Evolutionary conservation across 2,797 vertebrate species (phyloP), one percentile per base, ranked within the genome.

Genomic region (Lepus oiostolus): DNA sequence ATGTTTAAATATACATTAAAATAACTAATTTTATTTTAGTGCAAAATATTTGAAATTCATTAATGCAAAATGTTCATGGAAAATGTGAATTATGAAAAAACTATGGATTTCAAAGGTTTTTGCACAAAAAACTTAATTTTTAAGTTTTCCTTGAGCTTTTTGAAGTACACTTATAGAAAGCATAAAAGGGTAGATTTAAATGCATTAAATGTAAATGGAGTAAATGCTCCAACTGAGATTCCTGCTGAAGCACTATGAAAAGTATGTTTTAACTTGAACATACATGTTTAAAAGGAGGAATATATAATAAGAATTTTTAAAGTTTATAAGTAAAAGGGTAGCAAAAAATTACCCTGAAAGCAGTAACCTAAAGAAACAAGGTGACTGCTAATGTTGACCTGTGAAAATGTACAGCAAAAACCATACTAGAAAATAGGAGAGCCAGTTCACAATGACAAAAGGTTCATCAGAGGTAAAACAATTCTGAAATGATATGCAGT

Each of bases 391-490:
- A 71, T 52, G 50, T 35, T 28, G 16, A 32, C 81, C 52, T 58
- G n/a, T 63, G 35, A 82, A 87, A 93, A 58, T 4, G 50, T 71
- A 90, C 65, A 35, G 54, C 54, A 93, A 82, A 89, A 86, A 70
- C 32, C 52, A 86, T 47, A 84, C 30, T 88, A 67, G 72, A 85
- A 85, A 90, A 86, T 17, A 76, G 42, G 22, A 68, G 6, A 90
- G 35, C 14, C 71, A 42, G 35, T 47, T 86, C 54, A 90, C 28
- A 10, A 28, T 9, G 35, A 83, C 21, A 95, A 87, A 90, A 87
- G 19, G 16, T 52, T 84, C n/a, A 52, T 42, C 35, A 68, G 32
- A 80, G 12, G 80, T 38, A 32, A 90, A 92, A 80, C 12, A 80
- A 60, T 79, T 72, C 54, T 80, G 42, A 88, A 88, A 83, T 79